phyloP scores from a whole-genome alignment of 2,888 invertebrate genomes.

The Smittia sp. region DNA sequence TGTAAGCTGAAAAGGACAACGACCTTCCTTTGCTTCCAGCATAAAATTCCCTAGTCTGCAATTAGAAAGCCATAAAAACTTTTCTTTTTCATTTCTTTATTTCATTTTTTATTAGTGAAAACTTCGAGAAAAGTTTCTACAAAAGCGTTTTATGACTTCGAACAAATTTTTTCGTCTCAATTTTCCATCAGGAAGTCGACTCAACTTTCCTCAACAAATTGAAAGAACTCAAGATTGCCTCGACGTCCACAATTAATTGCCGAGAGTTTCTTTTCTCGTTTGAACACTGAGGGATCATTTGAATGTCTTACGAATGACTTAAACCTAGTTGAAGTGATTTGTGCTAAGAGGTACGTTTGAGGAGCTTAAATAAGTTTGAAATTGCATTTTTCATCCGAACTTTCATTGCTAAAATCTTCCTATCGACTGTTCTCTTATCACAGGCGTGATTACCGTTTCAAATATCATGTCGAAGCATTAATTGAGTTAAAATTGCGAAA shows the following conservation, averaged over 20 bases:
- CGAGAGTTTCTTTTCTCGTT: background rate
- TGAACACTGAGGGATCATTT: slow-evolving; percentile 6
- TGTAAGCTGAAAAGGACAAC: no score
- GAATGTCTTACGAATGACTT: background rate
- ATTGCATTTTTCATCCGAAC: background rate
- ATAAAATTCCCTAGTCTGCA: no score
- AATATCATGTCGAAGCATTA: background rate
- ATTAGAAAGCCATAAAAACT: no score
- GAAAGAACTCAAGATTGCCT: background rate
- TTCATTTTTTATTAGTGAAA: slow-evolving; percentile 28
- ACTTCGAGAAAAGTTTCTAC: slow-evolving; percentile 22
- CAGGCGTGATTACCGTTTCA: background rate
- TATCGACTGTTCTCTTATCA: background rate
- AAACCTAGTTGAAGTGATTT: background rate
- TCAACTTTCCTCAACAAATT: background rate
- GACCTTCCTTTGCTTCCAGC: no score
- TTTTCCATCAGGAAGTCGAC: background rate
- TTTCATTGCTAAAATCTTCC: background rate
- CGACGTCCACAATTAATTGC: no score
- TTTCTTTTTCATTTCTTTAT: background rate
- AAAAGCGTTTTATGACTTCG: slow-evolving; percentile 12
- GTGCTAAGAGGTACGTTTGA: slow-evolving; percentile 1
- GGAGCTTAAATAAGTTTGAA: background rate
- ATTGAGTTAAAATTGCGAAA: slow-evolving; percentile 3
- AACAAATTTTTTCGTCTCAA: background rate